A percentile compares a stretch with the other conserved stretches of the same genome.
Evolutionary conservation across 2,113 vertebrate species (phyloP).

Genomic region (Lagopus leucura): DNA sequence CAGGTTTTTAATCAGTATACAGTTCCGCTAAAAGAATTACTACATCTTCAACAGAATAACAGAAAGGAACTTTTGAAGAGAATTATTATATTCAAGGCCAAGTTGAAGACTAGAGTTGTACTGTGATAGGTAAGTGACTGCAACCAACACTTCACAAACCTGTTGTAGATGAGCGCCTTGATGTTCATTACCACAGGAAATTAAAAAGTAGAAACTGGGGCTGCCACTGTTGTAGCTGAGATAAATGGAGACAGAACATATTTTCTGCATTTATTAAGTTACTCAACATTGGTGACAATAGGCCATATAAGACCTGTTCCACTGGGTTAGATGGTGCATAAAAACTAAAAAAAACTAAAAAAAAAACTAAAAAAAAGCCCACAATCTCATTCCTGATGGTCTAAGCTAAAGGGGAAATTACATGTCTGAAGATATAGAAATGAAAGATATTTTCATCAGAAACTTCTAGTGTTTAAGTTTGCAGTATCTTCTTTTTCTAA

Average conservation of each 20-base stretch:
- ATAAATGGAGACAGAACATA: not conserved
- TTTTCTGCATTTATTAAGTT: not conserved
- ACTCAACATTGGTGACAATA: fast-evolving
- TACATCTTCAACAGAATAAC: not conserved
- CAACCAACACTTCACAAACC: fast-evolving
- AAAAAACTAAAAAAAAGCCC: not conserved
- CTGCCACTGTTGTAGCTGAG: not conserved
- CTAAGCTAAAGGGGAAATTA: not conserved
- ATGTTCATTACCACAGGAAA: not conserved
- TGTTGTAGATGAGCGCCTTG: not conserved
- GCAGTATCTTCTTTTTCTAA: not conserved
- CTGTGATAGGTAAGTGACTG: not conserved
- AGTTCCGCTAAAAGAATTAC: not conserved
- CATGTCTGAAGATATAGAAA: not conserved
- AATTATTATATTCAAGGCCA: not conserved
- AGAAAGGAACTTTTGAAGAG: not conserved
- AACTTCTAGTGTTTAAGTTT: not conserved
- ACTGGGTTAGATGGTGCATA: not conserved
- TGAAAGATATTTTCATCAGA: not conserved
- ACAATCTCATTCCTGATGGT: not conserved
- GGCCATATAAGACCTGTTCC: not conserved
- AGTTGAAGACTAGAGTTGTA: not conserved
- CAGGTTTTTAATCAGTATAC: not conserved
- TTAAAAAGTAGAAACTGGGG: not conserved
- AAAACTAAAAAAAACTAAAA: too few species aligned